Base-by-base conservation (phyloP, 2,888 invertebrate species). In the Bembecia ichneumoniformis region DNA sequence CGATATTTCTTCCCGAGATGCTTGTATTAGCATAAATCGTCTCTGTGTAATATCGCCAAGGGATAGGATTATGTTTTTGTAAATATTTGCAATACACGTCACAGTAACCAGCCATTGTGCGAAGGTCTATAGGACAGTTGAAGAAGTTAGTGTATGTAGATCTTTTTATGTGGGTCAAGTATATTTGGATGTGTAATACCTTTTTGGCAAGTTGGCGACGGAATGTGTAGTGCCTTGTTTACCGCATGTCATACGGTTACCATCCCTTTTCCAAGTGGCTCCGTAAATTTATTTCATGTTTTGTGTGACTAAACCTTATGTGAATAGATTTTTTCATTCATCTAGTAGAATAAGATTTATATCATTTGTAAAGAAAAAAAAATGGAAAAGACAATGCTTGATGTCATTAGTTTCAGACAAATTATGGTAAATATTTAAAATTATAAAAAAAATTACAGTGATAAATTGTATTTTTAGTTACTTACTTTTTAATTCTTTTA, bases 11-110 rank as follows among this genome's bases (percentile, higher is more conserved):
- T 46, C 45, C 11, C 35, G 14, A 46, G 20, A 15, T 35, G 35
- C 35, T 49, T 35, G 49, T 49, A 35, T 49, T 46, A 45, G 46
- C 49, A 49, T 49, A 49, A 49, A 49, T 49, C 45, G 49, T 13
- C 46, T 20, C 16, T 49, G 46, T 28, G 46, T 46, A 28, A 46
- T 28, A 46, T 46, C 46, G 9, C 20, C 13, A 13, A 13, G 46
- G 11, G 34, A 46, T 46, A 44, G 44, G 44, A 46, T 46, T 46
- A 44, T 16, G 16, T 46, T 28, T 46, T 20, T n/a, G 34, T 46
- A 46, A 46, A 46, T 46, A 46, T 46, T 46, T 46, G 34, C 46
- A 11, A 46, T 46, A 46, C 28, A 34, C 9, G 28, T 11, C n/a
- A 13, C 28, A n/a, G 14, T 20, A 34, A 44, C 44, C n/a, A 44